phyloP scores from a whole-genome alignment of 2,797 vertebrate species.

The Hippoglossus hippoglossus region DNA sequence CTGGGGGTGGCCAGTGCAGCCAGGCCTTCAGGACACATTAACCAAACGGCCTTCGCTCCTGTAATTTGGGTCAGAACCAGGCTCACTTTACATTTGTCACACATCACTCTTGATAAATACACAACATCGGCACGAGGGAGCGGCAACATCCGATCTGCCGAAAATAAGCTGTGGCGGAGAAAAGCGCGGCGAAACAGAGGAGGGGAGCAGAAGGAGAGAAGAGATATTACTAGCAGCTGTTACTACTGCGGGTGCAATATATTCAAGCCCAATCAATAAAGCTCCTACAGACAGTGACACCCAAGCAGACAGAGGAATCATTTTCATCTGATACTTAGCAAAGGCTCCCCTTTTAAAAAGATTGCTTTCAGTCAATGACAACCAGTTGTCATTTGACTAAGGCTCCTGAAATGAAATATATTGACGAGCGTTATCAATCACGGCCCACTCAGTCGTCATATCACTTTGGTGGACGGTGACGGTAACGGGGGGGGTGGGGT shows the following conservation, averaged over 20 bases:
- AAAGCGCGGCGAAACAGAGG: conserved; percentile 60
- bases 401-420: conserved; percentile 91
- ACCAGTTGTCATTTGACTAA: conserved; percentile 91
- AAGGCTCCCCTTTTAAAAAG: conserved; percentile 94
- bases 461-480: conserved; percentile 51
- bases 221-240: conserved; percentile 89
- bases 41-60: conserved; percentile 61
- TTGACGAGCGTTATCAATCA: conserved; percentile 88
- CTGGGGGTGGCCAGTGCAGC: conserved; percentile 63
- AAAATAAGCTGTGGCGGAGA: conserved; percentile 72
- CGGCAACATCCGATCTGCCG: conserved; percentile 51
- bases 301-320: conserved; percentile 90
- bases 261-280: conserved; percentile 95
- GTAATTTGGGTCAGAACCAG: conserved; percentile 83
- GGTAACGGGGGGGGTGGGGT: background rate
- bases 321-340: conserved; percentile 95
- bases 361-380: conserved; percentile 95
- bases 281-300: conserved; percentile 90
- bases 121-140: conserved; percentile 34
- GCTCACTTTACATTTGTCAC: conserved; percentile 87
- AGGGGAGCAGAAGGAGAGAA: conserved; percentile 78
- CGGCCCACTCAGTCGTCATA: conserved; percentile 76
- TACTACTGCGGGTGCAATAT: conserved; percentile 91
- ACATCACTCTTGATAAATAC: conserved; percentile 85
- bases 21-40: conserved; percentile 81